Evolutionary conservation across 2,888 invertebrate species (phyloP).

Genomic region (Aporophyla lueneburgensis): DNA sequence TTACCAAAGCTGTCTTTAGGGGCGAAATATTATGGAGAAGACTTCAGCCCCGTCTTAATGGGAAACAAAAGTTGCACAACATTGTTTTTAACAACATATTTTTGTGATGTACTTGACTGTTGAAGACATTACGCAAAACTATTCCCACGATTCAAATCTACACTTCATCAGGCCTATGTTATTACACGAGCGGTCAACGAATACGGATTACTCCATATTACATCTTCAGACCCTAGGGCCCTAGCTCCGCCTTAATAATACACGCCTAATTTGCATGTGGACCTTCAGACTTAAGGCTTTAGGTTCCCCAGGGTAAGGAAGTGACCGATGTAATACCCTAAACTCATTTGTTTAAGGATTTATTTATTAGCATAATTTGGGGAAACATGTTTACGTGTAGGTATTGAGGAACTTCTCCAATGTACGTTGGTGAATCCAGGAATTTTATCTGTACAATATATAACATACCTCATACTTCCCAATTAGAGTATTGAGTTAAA

Average conservation of each 20-base stretch:
- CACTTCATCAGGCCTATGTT: not conserved
- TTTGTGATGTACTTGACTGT: not conserved
- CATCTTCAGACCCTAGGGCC: conserved; percentile 7
- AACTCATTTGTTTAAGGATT: conserved; percentile 6
- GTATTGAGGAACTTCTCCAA: not conserved
- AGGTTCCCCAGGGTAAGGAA: conserved; percentile 19
- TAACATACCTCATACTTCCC: too few relatives aligned
- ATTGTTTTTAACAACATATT: not conserved
- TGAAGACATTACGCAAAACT: not conserved
- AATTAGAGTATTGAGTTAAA: too few relatives aligned
- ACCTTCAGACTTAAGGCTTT: conserved; percentile 23
- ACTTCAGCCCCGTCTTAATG: not conserved
- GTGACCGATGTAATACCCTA: conserved; percentile 39
- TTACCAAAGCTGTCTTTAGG: too few relatives aligned
- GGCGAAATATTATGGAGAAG: not conserved
- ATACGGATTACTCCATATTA: conserved; percentile 8
- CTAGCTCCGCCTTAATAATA: conserved; percentile 42
- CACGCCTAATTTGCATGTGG: conserved; percentile 40
- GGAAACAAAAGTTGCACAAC: not conserved
- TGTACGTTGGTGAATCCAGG: not conserved
- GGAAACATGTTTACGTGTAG: not conserved
- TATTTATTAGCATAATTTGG: conserved; percentile 8
- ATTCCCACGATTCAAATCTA: too few relatives aligned
- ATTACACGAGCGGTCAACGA: conserved; percentile 3
- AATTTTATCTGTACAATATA: not conserved